Percentiles rank a stretch among this genome's conserved stretches.
Conservation (phyloP, 1,140 invertebrate genomes). For the Alviniconcha marisindica region DNA sequence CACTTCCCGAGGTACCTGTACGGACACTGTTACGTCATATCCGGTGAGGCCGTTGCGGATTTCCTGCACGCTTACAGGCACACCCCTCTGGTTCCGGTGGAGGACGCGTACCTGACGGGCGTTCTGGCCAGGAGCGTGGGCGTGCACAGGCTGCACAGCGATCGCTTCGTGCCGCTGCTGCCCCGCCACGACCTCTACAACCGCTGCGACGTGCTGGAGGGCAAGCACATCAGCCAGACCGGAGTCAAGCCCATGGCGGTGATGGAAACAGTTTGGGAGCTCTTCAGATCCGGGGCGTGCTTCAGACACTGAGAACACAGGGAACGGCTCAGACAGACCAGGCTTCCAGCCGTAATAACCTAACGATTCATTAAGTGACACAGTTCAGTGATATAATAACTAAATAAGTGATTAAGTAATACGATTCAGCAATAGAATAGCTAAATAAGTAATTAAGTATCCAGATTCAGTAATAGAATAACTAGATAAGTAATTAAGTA, state of each 20-base stretch:
- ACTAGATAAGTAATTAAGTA: too few species aligned
- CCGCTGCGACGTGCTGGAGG: neutral
- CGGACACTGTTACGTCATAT: constrained; percentile 68
- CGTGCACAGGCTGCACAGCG: constrained; percentile 38
- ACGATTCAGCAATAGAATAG: too few species aligned
- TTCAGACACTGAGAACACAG: neutral
- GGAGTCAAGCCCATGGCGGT: neutral
- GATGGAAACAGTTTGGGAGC: neutral
- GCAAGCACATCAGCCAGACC: neutral
- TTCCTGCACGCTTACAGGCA: constrained; percentile 56
- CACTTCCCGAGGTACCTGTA: constrained; percentile 62
- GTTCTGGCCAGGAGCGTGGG: constrained; percentile 63
- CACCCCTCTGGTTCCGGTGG: constrained; percentile 65
- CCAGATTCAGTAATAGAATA: too few species aligned
- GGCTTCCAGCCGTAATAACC: neutral
- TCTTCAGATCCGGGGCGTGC: neutral
- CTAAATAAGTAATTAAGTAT: too few species aligned
- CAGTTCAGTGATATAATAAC: too few species aligned
- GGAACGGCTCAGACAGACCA: too few species aligned
- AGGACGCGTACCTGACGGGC: constrained; percentile 77
- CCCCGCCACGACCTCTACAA: neutral
- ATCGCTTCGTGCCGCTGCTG: constrained; percentile 16
- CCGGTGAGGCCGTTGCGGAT: constrained; percentile 48
- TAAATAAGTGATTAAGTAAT: too few species aligned
- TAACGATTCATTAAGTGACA: neutral